Evolutionary conservation across 2,113 vertebrate species (phyloP), one percentile per base, ranked within the genome.

Genomic region (Macrotis lagotis): DNA sequence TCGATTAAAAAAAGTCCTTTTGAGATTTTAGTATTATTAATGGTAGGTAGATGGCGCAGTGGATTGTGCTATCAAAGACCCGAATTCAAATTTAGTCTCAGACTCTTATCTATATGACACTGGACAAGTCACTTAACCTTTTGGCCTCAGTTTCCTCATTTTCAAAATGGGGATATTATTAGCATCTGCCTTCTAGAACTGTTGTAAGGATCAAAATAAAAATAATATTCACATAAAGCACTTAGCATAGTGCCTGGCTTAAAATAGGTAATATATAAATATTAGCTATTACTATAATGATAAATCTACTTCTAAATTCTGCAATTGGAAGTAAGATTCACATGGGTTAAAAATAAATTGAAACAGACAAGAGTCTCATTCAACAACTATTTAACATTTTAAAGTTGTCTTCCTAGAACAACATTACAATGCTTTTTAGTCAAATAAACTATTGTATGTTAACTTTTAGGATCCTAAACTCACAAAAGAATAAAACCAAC

Each of bases 401-500:
- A 92, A 74, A 74, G n/a, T 51, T 95, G 9, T 83, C 52, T 51
- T 94, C 90, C 24, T 25, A 48, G 22, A 89, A 16, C 28, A 96
- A 93, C 11, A 90, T 92, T 11, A 49, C 47, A 89, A 91, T 91
- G 28, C 31, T 14, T n/a, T n/a, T 83, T 14, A 51, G 44, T 90
- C 55, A 89, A 92, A 83, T 8, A 93, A 28, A 0, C 90, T 89
- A 94, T 95, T 50, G 92, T 48, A 14, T 50, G n/a, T 96, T 91
- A 92, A 51, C 7, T 50, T 50, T 31, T 74, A 94, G 24, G 2
- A 5, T 52, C 24, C 48, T 83, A 96, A 90, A 96, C 3, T 90
- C 5, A 22, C 48, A 97, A 88, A 91, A 88, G 94, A 96, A 91
- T 26, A 91, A 89, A 59, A 97, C 96, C 94, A 98, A 99, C 99